These are phyloP conservation scores for Gopherus flavomarginatus DNA, from an alignment of 2,113 vertebrate genomes.

Conservation along the genomic window DNA sequence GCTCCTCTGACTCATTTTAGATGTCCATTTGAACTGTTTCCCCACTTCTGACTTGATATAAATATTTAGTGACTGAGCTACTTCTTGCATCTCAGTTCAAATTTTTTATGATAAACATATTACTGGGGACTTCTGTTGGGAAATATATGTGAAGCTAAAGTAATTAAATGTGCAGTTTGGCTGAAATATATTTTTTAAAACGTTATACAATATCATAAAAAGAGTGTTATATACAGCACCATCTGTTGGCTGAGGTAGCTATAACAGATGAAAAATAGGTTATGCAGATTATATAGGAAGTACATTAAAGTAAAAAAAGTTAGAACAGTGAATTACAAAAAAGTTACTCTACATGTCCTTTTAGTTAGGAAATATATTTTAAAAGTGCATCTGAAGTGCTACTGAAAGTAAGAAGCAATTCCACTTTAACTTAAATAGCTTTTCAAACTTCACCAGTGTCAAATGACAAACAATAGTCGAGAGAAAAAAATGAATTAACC, in stretches of 20 bases:
- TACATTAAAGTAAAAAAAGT: slow-evolving; percentile 41
- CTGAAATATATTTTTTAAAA: slow-evolving; percentile 66
- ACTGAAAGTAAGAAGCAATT: not conserved
- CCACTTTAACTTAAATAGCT: no score
- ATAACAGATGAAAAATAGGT: slow-evolving; percentile 72
- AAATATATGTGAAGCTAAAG: slow-evolving; percentile 47
- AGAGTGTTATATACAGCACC: slow-evolving; percentile 75
- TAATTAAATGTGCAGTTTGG: slow-evolving; percentile 71
- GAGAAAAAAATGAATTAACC: not conserved
- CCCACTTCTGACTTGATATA: slow-evolving; percentile 43
- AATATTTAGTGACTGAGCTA: slow-evolving; percentile 48
- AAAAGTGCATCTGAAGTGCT: not conserved
- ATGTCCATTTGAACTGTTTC: slow-evolving; percentile 11
- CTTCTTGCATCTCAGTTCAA: slow-evolving; percentile 31
- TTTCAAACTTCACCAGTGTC: not conserved
- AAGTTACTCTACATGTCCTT: not conserved
- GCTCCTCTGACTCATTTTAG: not conserved
- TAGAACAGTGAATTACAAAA: slow-evolving; percentile 13
- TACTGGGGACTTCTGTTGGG: slow-evolving; percentile 58
- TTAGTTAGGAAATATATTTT: not conserved
- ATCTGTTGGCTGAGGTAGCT: slow-evolving; percentile 79
- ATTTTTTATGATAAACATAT: slow-evolving; percentile 54
- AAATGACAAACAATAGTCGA: not conserved
- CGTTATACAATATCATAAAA: slow-evolving; percentile 73
- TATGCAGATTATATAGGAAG: slow-evolving; percentile 62